A percentile compares a stretch with the other conserved stretches of the same genome.
These are phyloP conservation scores for Philopotamus ludificatus DNA, from an alignment of 1,140 invertebrate genomes.

Conservation along the genomic window DNA sequence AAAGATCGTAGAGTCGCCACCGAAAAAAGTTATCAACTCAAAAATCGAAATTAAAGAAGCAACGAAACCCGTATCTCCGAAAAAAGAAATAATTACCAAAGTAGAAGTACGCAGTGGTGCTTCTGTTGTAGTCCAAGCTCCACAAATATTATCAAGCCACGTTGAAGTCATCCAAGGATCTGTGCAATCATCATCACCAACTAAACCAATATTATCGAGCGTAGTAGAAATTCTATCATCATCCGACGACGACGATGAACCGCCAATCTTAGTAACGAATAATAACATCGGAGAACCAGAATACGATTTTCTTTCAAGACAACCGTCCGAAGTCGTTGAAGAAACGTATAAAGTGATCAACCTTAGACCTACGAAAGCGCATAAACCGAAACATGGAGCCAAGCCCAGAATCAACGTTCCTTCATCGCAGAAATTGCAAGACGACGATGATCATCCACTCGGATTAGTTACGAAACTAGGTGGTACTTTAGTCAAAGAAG, in stretches of 20 bases:
- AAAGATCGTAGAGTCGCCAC: constrained; percentile 48
- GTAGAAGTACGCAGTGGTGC: constrained; percentile 41
- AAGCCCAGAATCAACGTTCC: constrained; percentile 51
- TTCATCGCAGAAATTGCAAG: constrained; percentile 46
- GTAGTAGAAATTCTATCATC: constrained; percentile 55
- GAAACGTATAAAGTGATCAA: constrained; percentile 68
- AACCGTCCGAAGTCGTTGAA: constrained; percentile 76
- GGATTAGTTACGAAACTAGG: constrained; percentile 78
- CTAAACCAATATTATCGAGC: constrained; percentile 51
- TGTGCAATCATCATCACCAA: constrained; percentile 40
- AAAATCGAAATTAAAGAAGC: constrained; percentile 42
- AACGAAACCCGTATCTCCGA: constrained; percentile 21
- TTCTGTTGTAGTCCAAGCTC: constrained; percentile 28
- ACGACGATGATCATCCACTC: constrained; percentile 64
- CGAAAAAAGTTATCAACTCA: constrained; percentile 40
- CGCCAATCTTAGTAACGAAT: constrained; percentile 57
- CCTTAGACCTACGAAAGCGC: constrained; percentile 55
- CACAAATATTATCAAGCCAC: constrained; percentile 49
- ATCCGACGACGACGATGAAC: constrained; percentile 49
- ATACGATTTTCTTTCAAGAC: constrained; percentile 78
- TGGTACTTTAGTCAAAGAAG: constrained; percentile 79
- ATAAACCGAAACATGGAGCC: constrained; percentile 50
- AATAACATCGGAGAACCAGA: constrained; percentile 76
- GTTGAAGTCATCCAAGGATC: constrained; percentile 56
- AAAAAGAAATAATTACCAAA: constrained; percentile 39